Evolutionary conservation across 2,113 vertebrate genomes (phyloP), one percentile per base, ranked within the genome.

Genomic region (Macquaria australasica): DNA sequence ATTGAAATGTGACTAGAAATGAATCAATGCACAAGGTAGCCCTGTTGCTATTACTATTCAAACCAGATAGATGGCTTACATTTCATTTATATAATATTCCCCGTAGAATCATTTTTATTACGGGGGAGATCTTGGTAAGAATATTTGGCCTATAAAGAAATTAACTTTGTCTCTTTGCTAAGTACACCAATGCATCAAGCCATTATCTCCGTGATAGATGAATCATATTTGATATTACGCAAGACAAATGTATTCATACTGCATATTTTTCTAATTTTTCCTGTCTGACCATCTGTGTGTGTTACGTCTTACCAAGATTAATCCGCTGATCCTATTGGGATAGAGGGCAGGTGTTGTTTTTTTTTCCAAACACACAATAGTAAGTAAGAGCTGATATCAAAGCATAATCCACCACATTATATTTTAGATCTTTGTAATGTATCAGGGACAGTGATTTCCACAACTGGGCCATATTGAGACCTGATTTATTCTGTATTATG

Each of bases 211-310:
- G 64, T 91, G 88, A 94, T 94, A 96, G 95, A 97, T 96, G 95
- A 97, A 97, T 97, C 93, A 94, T 95, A 96, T 95, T 96, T 95
- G 93, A 96, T 96, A 97, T 96, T 96, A 95, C 88, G 91, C 95
- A 93, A 95, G 96, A 96, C 94, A 93, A 96, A 97, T 96, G 95
- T 96, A 97, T 97, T 97, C 96, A 96, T 97, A 96, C 96, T 96
- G 97, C 96, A 96, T 96, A 96, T 96, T 97, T 97, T 96, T 97
- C 95, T 96, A 97, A 97, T 97, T 97, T 97, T 96, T 97, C 94
- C 95, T 97, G 96, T 97, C 96, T 95, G 96, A 97, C 97, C 96
- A 97, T 97, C 97, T 97, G 97, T 96, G 96, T 94, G 95, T 95
- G 95, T 96, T 96, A 96, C 96, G 92, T 94, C 95, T 96, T 95